Percentiles rank a stretch among this genome's conserved stretches.
These are phyloP conservation scores for Xyrichtys novacula DNA, from an alignment of 2,797 vertebrate genomes.

Conservation along the genomic window DNA sequence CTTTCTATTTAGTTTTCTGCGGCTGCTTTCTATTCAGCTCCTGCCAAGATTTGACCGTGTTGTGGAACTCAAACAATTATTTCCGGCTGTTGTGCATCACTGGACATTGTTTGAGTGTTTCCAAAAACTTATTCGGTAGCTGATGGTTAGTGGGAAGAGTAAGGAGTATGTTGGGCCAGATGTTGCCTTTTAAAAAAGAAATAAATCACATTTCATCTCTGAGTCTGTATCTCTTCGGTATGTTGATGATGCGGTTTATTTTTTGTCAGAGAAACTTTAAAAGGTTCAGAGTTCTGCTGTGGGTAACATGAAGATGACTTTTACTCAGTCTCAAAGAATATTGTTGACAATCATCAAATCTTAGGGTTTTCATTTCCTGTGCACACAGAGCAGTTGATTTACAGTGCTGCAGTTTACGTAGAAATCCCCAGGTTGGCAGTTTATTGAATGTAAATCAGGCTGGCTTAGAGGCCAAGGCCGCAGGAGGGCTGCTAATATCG, in stretches of 20 bases:
- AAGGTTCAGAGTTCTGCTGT: constrained; percentile 6
- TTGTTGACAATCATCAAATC: constrained; percentile 46
- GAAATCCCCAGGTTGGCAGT: constrained; percentile 66
- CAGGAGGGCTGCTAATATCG: constrained; percentile 67
- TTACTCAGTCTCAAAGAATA: constrained; percentile 28
- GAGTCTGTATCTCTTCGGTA: neutral
- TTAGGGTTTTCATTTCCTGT: constrained; percentile 45
- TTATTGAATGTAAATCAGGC: constrained; percentile 77
- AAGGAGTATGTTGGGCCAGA: constrained; percentile 7
- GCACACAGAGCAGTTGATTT: constrained; percentile 54
- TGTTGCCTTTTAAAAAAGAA: neutral
- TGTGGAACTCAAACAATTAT: constrained; percentile 46
- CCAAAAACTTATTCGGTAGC: constrained; percentile 31
- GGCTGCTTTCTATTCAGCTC: constrained; percentile 55
- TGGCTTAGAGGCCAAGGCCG: constrained; percentile 61
- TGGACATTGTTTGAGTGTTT: constrained; percentile 37
- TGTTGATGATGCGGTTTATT: neutral
- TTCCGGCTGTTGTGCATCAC: constrained; percentile 32
- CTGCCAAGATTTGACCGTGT: constrained; percentile 62
- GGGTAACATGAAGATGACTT: constrained; percentile 30
- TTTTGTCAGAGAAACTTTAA: neutral
- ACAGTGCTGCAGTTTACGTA: constrained; percentile 52
- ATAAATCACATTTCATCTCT: neutral
- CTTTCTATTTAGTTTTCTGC: constrained; percentile 58
- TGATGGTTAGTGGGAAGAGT: constrained; percentile 12